Percentiles rank a stretch among this genome's conserved stretches.
Evolutionary conservation across 2,888 invertebrate genomes (phyloP).

Genomic region (Mystacides longicornis): DNA sequence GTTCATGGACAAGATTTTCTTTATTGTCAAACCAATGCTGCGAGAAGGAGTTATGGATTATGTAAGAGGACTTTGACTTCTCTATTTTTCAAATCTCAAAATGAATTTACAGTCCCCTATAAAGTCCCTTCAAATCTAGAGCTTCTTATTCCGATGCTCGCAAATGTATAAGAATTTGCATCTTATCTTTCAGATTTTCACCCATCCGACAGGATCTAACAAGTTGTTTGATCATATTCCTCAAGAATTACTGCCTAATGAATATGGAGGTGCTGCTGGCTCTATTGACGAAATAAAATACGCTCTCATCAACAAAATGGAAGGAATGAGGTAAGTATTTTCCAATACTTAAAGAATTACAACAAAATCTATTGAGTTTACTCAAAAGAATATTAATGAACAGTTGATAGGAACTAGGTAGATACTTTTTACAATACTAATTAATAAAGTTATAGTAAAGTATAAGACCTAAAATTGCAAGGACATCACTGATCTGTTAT

Average conservation of each 20-base stretch:
- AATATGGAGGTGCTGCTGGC: slow-evolving; percentile 63
- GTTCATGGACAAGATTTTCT: slow-evolving; percentile 56
- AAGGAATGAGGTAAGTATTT: slow-evolving; percentile 52
- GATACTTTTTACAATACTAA: no score
- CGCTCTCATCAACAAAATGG: slow-evolving; percentile 53
- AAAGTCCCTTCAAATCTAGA: no score
- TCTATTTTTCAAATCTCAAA: no score
- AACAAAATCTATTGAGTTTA: no score
- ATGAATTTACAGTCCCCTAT: no score
- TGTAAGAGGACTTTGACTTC: slow-evolving; percentile 48
- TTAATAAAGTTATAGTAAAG: no score
- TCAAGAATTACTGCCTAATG: slow-evolving; percentile 55
- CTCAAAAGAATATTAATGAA: no score
- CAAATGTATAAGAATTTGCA: background rate
- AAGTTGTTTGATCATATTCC: slow-evolving; percentile 58
- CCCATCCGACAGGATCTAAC: slow-evolving; percentile 59
- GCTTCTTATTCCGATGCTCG: no score
- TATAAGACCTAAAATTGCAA: no score
- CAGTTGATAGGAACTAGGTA: no score
- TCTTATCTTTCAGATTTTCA: slow-evolving; percentile 48
- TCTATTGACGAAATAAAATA: slow-evolving; percentile 52
- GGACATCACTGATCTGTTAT: no score
- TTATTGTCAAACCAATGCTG: slow-evolving; percentile 57
- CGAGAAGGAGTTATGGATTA: slow-evolving; percentile 58
- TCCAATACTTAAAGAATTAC: no score